Percentiles rank a stretch among this genome's conserved stretches.
phyloP scores from a whole-genome alignment of 2,888 invertebrate species.

The Julus scandinavius region DNA sequence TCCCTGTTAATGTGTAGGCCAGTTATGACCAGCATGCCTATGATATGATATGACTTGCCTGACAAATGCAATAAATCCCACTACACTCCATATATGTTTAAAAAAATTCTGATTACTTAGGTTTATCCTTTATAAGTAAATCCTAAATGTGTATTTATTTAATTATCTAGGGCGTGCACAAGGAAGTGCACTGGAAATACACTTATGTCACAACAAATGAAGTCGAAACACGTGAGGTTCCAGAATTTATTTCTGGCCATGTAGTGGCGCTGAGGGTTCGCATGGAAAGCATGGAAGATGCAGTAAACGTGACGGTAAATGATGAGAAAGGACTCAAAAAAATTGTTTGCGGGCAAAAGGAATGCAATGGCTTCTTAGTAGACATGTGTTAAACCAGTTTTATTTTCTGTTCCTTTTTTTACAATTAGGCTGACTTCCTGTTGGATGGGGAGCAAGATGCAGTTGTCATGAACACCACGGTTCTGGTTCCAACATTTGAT shows the following conservation, averaged over 20 bases:
- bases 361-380: not conserved
- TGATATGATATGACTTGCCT: too few relatives aligned
- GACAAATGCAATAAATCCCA: too few relatives aligned
- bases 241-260: constrained; percentile 46
- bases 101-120: too few relatives aligned
- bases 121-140: too few relatives aligned
- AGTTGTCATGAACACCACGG: constrained; percentile 30
- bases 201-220: constrained; percentile 55
- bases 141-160: too few relatives aligned
- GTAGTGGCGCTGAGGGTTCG: constrained; percentile 52
- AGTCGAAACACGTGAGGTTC: constrained; percentile 53
- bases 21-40: too few relatives aligned
- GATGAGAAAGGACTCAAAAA: not conserved
- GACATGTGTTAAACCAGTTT: not conserved
- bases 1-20: too few relatives aligned
- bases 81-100: too few relatives aligned
- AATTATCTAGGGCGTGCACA: not conserved
- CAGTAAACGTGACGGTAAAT: constrained; percentile 36
- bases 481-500: constrained; percentile 28
- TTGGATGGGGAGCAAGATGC: constrained; percentile 48
- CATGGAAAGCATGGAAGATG: constrained; percentile 33
- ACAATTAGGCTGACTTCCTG: constrained; percentile 51
- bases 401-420: not conserved
- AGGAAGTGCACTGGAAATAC: constrained; percentile 55
- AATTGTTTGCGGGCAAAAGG: not conserved